Percentiles rank a stretch among this genome's conserved stretches.
phyloP scores from a whole-genome alignment of 2,113 vertebrate species.

The Panthera leo region DNA sequence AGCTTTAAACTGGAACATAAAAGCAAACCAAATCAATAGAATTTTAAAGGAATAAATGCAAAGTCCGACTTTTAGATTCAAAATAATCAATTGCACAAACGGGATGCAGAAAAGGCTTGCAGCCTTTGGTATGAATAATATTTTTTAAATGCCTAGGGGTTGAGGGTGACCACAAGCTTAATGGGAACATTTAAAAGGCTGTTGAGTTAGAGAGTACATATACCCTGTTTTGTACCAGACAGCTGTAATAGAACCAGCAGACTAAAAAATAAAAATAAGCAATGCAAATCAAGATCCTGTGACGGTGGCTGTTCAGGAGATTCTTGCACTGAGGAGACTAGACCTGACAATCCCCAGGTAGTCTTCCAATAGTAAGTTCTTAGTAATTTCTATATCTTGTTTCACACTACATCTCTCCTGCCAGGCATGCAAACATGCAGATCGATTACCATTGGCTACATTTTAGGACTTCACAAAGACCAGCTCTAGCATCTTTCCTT shows the following conservation, averaged over 20 bases:
- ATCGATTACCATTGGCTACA: not conserved
- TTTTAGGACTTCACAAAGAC: not conserved
- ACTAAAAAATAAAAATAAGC: not conserved
- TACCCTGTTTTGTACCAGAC: not conserved
- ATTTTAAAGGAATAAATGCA: slow-evolving; percentile 50
- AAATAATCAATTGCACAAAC: slow-evolving; percentile 51
- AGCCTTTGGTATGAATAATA: not conserved
- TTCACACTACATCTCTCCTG: not conserved
- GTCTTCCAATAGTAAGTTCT: not conserved
- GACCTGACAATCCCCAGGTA: not conserved
- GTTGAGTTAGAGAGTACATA: not conserved
- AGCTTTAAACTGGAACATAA: slow-evolving; percentile 57
- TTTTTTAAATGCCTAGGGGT: not conserved
- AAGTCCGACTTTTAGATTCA: slow-evolving; percentile 50
- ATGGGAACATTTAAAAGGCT: slow-evolving; percentile 33
- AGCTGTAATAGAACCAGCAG: slow-evolving; percentile 10
- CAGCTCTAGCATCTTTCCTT: not conserved
- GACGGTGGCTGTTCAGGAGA: not conserved
- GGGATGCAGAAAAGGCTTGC: not conserved
- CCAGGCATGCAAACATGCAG: not conserved
- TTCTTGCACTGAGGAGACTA: not conserved
- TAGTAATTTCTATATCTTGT: not conserved
- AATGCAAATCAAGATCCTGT: not conserved
- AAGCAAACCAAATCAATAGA: slow-evolving; percentile 54
- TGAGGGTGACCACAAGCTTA: slow-evolving; percentile 8